Base-by-base conservation (phyloP, 2,113 vertebrate species). In the Petromus typicus region DNA sequence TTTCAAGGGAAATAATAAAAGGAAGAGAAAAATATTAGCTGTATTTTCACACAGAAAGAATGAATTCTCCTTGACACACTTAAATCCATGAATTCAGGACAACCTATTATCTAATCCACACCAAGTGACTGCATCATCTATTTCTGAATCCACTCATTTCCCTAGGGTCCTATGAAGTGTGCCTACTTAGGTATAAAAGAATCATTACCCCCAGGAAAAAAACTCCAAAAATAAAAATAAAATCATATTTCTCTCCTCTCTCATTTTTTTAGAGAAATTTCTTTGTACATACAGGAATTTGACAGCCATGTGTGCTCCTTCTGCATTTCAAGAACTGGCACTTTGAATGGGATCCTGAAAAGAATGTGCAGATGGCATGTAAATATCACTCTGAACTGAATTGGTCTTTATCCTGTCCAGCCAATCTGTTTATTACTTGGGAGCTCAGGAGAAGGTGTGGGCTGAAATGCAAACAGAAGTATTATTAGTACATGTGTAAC, bases 11-110 rank as follows among this genome's bases (percentile, higher is more conserved):
- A 48, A 80, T 81, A 93, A 91, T 76, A 66, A 82, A 93, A 93
- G 9, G 5, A 75, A 66, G 81, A n/a, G 17, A 12, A 78, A 78
- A 89, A 80, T 45, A 45, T 88, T 18, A 89, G 37, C n/a, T 88
- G 7, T 86, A 45, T 56, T 94, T 59, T 30, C 17, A 90, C 30
- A 71, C 51, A 34, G 12, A 71, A 43, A 89, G 45, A 84, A 81
- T 82, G 63, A 84, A 89, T 82, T 91, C 73, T 96, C 76, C 89
- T 85, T 96, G 92, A 93, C 90, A 91, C 71, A 94, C 45, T 94
- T 97, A 87, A 94, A 86, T 66, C 40, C 27, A 54, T 54, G 43
- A 92, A 97, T 95, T 93, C 92, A 95, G 92, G 88, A 34, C 85
- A 95, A 56, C 16, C 43, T 93, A 89, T 92, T 86, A 92, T 86